Evolutionary conservation across 2,888 invertebrate species (phyloP), one percentile per base, ranked within the genome.

Genomic region (Ochlodes sylvanus): DNA sequence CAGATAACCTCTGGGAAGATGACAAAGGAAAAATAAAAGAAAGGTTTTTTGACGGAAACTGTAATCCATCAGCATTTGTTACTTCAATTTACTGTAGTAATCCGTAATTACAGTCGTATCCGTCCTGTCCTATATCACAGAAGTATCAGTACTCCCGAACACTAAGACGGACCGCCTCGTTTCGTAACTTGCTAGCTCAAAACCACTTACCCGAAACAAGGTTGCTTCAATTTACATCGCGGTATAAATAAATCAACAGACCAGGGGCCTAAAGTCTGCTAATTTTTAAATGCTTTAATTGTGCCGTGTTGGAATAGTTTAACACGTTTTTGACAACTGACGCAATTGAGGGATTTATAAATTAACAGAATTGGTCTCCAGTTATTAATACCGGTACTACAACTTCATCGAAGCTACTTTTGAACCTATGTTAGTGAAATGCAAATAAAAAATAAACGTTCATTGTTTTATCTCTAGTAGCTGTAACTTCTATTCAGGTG

Each of bases 401-500:
- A 38, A 38, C 38, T 38, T 38, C 10, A 38, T 10, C 10, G 10
- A 38, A 5, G 27, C 27, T 38, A 38, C 38, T 38, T 38, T 38
- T 38, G 38, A 38, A 38, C 38, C 38, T 38, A 12, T 38, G 17
- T 15, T 47, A 17, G 17, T 34, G 52, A 10, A 63, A 63, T 63
- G 54, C 15, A 41, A 63, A 63, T 63, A 41, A 52, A 60, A 57
- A 61, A 62, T 62, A 38, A 52, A 38, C 63, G 17, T 7, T 52
- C 38, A 63, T 63, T 63, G 63, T 63, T 63, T 63, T 34, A 21
- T 27, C 19, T 50, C 54, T 54, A 34, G 54, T 54, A 54, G 14
- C n/a, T 47, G 19, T 41, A 44, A 44, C 9, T 47, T 47, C 17
- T 47, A 47, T 47, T 44, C 58, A 58, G 44, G 58, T 58, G 58